These are phyloP conservation scores for Blomia tropicalis DNA, from an alignment of 2,888 invertebrate species.

Conservation along the genomic window DNA sequence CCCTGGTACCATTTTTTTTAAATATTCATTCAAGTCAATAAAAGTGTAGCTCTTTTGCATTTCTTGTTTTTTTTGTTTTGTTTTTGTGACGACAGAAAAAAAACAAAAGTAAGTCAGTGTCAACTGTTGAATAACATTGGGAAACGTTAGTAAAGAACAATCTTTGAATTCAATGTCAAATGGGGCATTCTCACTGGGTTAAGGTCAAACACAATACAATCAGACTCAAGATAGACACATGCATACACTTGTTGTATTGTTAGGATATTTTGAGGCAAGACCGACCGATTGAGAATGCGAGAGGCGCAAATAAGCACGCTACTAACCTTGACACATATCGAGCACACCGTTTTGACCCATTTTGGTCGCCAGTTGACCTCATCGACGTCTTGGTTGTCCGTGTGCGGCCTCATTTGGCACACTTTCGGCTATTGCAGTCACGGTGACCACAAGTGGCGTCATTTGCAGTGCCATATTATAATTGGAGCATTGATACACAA, in stretches of 20 bases:
- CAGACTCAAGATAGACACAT: no score
- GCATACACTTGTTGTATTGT: no score
- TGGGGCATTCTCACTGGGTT: constrained; percentile 4
- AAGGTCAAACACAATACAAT: background rate
- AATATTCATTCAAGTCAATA: no score
- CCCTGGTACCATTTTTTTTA: no score
- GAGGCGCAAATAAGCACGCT: background rate
- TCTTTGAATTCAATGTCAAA: background rate
- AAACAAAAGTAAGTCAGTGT: no score
- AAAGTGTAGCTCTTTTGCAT: no score
- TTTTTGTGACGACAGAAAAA: no score
- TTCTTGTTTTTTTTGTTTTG: no score
- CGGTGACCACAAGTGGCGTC: constrained; percentile 13
- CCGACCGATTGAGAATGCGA: background rate
- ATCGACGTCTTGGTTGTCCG: background rate
- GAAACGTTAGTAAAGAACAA: no score
- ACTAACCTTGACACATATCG: constrained; percentile 8
- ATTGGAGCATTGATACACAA: background rate
- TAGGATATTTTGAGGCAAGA: no score
- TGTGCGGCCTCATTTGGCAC: constrained; percentile 4
- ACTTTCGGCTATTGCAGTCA: background rate
- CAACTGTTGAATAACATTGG: no score
- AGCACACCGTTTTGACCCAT: background rate
- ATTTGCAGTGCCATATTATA: background rate
- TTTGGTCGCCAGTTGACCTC: constrained; percentile 9